Conservation (phyloP, 2,888 invertebrate species). For the Caenorhabditis imperialis region DNA sequence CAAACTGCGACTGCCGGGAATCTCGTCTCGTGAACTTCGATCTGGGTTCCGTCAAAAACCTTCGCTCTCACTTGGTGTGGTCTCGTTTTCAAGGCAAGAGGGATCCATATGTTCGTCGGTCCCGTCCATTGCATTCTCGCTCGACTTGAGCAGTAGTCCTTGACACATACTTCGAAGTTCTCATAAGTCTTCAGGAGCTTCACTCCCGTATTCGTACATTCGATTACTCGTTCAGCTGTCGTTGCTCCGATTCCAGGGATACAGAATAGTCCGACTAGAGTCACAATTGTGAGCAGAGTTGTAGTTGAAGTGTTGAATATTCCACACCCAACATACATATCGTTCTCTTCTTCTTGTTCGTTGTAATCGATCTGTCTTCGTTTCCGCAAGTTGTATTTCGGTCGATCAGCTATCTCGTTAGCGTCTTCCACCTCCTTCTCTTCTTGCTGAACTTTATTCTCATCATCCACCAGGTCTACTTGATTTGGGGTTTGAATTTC, state of each 20-base stretch:
- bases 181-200: no score
- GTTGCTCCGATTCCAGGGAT: not conserved
- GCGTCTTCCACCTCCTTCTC: no score
- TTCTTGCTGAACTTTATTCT: not conserved
- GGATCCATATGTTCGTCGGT: conserved; percentile 8
- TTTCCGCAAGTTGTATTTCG: conserved; percentile 9
- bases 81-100: not conserved
- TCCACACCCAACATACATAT: not conserved
- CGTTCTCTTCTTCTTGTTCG: not conserved
- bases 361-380: conserved; percentile 8
- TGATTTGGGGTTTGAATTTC: not conserved
- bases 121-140: not conserved
- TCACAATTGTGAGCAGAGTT: not conserved
- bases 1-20: conserved; percentile 4
- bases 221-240: not conserved
- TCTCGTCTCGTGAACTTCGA: not conserved
- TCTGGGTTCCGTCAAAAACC: not conserved
- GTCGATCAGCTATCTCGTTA: no score
- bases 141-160: conserved; percentile 1
- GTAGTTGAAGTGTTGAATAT: not conserved
- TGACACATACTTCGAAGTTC: conserved; percentile 5
- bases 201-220: conserved; percentile 1
- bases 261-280: not conserved
- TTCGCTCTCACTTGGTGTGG: not conserved
- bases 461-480: not conserved